Evolutionary conservation across 2,888 invertebrate species (phyloP).

Genomic region (Melolontha melolontha): DNA sequence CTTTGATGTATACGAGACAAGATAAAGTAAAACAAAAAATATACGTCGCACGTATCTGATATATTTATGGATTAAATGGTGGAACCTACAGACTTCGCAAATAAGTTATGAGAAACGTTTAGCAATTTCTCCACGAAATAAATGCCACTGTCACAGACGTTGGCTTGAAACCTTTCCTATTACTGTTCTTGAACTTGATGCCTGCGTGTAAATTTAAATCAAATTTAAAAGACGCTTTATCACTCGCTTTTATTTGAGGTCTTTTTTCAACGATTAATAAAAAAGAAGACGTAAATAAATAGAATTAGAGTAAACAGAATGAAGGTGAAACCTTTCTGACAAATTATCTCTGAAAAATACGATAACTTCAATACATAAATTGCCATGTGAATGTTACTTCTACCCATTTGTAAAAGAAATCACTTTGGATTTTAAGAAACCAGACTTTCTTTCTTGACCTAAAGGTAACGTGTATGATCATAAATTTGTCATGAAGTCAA

Average conservation of each 20-base stretch:
- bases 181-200: slow-evolving; percentile 15
- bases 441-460: too few species aligned
- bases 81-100: slow-evolving; percentile 8
- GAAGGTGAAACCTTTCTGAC: neutral
- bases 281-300: neutral
- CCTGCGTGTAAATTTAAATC: slow-evolving; percentile 25
- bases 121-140: slow-evolving; percentile 23
- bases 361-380: too few species aligned
- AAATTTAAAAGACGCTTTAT: slow-evolving; percentile 23
- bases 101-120: slow-evolving; percentile 25
- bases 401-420: too few species aligned
- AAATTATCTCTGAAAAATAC: too few species aligned
- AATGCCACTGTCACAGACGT: slow-evolving; percentile 18
- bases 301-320: neutral
- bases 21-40: neutral
- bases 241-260: slow-evolving; percentile 8
- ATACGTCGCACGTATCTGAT: neutral
- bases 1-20: neutral
- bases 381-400: too few species aligned
- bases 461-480: too few species aligned
- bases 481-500: too few species aligned
- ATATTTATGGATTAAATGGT: slow-evolving; percentile 27
- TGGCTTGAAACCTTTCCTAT: slow-evolving; percentile 16
- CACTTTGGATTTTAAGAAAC: too few species aligned
- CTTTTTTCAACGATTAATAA: slow-evolving; percentile 11